Base-by-base conservation (phyloP, 2,797 vertebrate species). In the Pangasius djambal region DNA sequence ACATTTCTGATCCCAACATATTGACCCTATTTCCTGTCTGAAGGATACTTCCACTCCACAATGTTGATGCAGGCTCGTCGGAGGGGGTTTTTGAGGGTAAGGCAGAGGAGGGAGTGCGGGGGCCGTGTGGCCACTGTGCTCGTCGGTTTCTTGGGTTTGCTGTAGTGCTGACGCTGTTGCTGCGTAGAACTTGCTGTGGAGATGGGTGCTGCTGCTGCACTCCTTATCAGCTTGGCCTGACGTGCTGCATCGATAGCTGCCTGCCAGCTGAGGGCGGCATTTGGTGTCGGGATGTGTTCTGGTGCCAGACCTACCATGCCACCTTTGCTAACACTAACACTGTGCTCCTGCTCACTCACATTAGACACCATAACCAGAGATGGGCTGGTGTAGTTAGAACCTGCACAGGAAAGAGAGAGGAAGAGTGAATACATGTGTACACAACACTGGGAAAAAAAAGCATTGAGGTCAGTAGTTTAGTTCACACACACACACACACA, bases 1-100 rank as follows among this genome's bases (percentile, higher is more conserved):
- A 44, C 57, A 44, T n/a, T 44, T 61, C 34, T 15, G 34, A 34
- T 40, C 34, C 4, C 4, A 52, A 12, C 7, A 84, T 31, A 28
- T 15, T 2, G 25, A 65, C 28, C 10, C 57, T 44, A 61, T n/a
- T 40, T 44, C 16, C 8, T n/a, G 18, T 55, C 12, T 79, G n/a
- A 97, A 99, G 99, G 99, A 99, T 99, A 99, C 97, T 99, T 99
- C 99, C 99, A 99, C 95, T 99, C 99, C 18, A 99, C 99, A 25
- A 99, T 98, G 96, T 96, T 99, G 95, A 99, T 99, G 94, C 99
- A 99, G 4, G 98, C 99, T 94, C 98, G 96, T 89, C 98, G 97
- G 93, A 99, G 98, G 94, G 99, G 99, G 92, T 99, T 99, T 96
- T 99, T 99, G 90, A 99, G 97, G 4, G 98, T 99, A 92, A 99